These are phyloP conservation scores for Chionis minor DNA, from an alignment of 2,113 vertebrate species.

Conservation along the genomic window DNA sequence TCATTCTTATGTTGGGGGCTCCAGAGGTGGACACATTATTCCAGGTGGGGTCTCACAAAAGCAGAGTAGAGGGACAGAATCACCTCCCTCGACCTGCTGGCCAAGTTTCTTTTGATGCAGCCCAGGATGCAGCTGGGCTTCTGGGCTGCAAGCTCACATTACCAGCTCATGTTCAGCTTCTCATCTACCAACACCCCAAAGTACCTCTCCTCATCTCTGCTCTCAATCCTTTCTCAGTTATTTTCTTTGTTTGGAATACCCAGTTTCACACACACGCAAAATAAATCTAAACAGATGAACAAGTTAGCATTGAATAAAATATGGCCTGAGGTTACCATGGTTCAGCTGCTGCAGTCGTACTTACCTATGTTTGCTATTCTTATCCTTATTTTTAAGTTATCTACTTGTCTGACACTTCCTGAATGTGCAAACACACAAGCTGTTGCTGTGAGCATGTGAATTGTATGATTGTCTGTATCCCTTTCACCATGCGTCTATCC, in stretches of 20 bases:
- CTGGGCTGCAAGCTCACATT: too few species aligned
- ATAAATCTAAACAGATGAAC: neutral
- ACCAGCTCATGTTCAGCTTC: too few species aligned
- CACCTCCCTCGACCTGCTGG: too few species aligned
- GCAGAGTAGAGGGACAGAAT: too few species aligned
- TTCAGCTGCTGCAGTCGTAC: neutral
- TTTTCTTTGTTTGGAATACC: neutral
- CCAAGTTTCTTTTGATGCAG: too few species aligned
- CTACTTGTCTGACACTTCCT: neutral
- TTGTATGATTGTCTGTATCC: fast-evolving
- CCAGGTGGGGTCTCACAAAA: too few species aligned
- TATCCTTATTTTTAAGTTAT: neutral
- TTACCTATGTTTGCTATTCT: fast-evolving
- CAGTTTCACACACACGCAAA: neutral
- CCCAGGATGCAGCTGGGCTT: too few species aligned
- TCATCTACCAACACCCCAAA: too few species aligned
- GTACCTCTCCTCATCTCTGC: too few species aligned
- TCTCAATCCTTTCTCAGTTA: too few species aligned
- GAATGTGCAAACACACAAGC: neutral
- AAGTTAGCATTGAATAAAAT: neutral
- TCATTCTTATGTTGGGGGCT: too few species aligned
- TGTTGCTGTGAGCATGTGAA: neutral
- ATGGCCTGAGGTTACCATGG: neutral
- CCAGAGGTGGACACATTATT: too few species aligned
- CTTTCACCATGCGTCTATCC: neutral